phyloP scores from a whole-genome alignment of 2,888 invertebrate genomes.

The Tortrix viridana region DNA sequence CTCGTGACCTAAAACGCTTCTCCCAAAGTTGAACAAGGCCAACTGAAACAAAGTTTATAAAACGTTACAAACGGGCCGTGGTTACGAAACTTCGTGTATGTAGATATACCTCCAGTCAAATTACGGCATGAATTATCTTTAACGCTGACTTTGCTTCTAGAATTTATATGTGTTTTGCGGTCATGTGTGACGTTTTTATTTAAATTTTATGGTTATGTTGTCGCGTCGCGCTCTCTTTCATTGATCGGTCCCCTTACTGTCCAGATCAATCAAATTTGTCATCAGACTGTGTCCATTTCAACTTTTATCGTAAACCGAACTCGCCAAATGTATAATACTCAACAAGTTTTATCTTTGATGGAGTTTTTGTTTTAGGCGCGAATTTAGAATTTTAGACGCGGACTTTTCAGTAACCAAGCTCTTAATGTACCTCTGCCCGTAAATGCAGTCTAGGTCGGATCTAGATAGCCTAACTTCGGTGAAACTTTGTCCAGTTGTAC shows the following conservation, averaged over 20 bases:
- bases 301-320: conserved; percentile 16
- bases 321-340: neutral
- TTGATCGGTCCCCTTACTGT: conserved; percentile 41
- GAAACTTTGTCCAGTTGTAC: neutral
- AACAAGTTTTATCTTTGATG: neutral
- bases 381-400: no score
- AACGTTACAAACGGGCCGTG: conserved; percentile 59
- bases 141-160: conserved; percentile 63
- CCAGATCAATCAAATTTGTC: conserved; percentile 22
- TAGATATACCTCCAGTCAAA: conserved; percentile 48
- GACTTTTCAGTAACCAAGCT: no score
- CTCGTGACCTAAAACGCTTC: conserved; percentile 65
- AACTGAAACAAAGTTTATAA: conserved; percentile 59
- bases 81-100: conserved; percentile 52
- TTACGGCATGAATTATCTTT: conserved; percentile 65
- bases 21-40: conserved; percentile 66
- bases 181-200: conserved; percentile 59
- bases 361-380: neutral
- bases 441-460: neutral
- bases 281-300: conserved; percentile 22
- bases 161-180: conserved; percentile 59
- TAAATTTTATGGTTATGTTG: conserved; percentile 66
- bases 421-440: neutral
- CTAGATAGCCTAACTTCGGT: neutral
- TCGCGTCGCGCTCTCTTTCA: conserved; percentile 58